phyloP scores from a whole-genome alignment of 1,140 invertebrate species.

The Acyrthosiphon pisum region DNA sequence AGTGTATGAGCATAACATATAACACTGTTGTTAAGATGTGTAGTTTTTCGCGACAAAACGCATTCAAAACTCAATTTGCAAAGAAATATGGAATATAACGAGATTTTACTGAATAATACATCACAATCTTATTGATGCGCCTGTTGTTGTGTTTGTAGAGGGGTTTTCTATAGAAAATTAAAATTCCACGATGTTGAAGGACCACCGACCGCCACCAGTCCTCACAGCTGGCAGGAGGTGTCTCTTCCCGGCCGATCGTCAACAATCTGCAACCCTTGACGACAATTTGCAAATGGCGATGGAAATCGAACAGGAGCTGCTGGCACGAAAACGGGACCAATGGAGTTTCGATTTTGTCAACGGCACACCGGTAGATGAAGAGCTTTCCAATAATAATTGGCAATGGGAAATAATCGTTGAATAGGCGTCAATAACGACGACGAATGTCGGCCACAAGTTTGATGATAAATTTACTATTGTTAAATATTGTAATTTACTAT shows the following conservation, averaged over 20 bases:
- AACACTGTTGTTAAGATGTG: not conserved
- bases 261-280: not conserved
- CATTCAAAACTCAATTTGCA: not conserved
- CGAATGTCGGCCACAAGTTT: not conserved
- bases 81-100: not conserved
- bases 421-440: not conserved
- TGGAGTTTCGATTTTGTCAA: slow-evolving; percentile 36
- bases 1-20: not conserved
- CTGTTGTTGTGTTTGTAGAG: not conserved
- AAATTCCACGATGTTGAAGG: not conserved
- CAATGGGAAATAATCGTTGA: not conserved
- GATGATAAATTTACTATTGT: not conserved
- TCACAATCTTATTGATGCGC: not conserved
- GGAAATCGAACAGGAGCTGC: not conserved
- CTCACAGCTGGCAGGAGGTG: not conserved
- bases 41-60: not conserved
- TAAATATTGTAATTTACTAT: not conserved
- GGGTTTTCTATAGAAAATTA: not conserved
- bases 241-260: not conserved
- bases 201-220: not conserved
- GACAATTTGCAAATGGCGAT: not conserved
- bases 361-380: not conserved
- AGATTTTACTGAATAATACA: not conserved
- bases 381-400: not conserved
- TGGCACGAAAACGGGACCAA: not conserved